These are phyloP conservation scores for Trachelus stipa DNA, from an alignment of 2,888 invertebrate genomes.

Conservation along the genomic window DNA sequence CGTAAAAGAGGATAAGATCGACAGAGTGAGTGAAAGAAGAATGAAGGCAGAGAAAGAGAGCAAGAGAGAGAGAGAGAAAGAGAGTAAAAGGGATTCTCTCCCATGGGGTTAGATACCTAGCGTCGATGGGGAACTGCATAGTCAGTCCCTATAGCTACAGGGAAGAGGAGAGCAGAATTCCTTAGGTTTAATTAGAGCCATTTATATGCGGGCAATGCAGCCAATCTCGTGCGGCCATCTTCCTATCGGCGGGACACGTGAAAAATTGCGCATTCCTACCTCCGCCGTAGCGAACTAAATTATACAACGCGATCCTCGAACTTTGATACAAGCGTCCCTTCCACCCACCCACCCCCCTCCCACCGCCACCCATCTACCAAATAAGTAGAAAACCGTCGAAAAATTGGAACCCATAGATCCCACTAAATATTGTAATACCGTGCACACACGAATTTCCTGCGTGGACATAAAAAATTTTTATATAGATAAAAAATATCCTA, in stretches of 20 bases:
- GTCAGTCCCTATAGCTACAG: conserved; percentile 6
- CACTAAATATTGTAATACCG: not conserved
- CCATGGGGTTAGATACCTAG: not conserved
- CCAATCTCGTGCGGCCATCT: conserved; percentile 8
- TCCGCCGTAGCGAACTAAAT: conserved; percentile 3
- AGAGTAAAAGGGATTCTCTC: not conserved
- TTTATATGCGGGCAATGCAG: conserved; percentile 10
- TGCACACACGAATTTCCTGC: not conserved
- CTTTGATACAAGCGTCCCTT: not conserved
- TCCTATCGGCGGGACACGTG: conserved; percentile 8
- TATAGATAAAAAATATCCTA: not conserved
- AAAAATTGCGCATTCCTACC: conserved; percentile 9
- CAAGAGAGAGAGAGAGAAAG: not conserved
- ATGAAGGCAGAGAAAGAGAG: not conserved
- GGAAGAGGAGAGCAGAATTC: conserved; percentile 10
- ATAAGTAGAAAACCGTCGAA: not conserved
- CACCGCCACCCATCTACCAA: not conserved
- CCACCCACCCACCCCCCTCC: no score
- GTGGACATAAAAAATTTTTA: not conserved
- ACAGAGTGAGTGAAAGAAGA: not conserved
- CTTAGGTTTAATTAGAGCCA: conserved; percentile 11
- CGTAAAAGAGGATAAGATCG: not conserved
- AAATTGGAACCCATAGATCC: not conserved
- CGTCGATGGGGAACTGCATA: conserved; percentile 3
- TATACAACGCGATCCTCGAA: conserved; percentile 2